Evolutionary conservation across 2,888 invertebrate genomes (phyloP).

Genomic region (Nemotelus pantherinus): DNA sequence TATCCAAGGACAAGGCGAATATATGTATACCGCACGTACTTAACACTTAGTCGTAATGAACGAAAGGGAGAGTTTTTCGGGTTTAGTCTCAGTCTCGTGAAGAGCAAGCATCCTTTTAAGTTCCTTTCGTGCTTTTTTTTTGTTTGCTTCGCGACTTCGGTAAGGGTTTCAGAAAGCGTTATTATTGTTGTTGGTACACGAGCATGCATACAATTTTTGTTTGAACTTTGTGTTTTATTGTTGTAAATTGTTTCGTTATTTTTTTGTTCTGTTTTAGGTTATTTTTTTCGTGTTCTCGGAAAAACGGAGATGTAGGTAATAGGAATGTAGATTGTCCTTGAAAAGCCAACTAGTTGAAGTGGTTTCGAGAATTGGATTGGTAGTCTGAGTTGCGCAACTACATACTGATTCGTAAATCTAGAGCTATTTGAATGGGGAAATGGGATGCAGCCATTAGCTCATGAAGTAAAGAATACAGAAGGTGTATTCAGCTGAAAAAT

Average conservation of each 20-base stretch:
- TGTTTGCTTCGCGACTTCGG: neutral
- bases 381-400: too few species aligned
- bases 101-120: slow-evolving; percentile 33
- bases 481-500: too few species aligned
- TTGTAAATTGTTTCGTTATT: slow-evolving; percentile 30
- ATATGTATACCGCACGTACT: neutral
- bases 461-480: too few species aligned
- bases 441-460: too few species aligned
- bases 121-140: slow-evolving; percentile 28
- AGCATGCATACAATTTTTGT: slow-evolving; percentile 2
- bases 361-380: neutral
- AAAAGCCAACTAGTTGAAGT: slow-evolving; percentile 2
- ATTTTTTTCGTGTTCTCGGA: neutral
- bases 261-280: neutral
- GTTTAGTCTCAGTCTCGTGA: slow-evolving; percentile 14
- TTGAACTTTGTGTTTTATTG: slow-evolving; percentile 34
- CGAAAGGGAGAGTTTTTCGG: slow-evolving; percentile 37
- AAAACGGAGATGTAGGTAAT: neutral
- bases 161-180: slow-evolving; percentile 6
- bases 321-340: slow-evolving; percentile 14
- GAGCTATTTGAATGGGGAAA: too few species aligned
- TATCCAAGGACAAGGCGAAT: slow-evolving; percentile 28
- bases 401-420: too few species aligned
- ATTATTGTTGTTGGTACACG: slow-evolving; percentile 13
- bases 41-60: slow-evolving; percentile 32